phyloP scores from a whole-genome alignment of 2,888 invertebrate genomes.

The Caradrina clavipalpis region DNA sequence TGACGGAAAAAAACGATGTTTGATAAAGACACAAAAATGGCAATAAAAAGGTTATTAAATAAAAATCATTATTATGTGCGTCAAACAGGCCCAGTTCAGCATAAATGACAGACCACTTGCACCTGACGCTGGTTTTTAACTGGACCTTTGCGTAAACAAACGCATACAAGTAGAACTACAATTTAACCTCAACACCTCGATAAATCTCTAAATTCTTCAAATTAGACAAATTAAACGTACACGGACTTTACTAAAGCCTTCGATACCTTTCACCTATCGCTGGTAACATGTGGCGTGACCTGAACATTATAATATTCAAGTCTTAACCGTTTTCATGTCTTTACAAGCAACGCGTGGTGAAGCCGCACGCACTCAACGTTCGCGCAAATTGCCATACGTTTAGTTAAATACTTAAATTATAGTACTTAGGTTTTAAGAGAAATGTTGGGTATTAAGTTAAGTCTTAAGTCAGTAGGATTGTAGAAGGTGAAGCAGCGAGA shows the following conservation, averaged over 20 bases:
- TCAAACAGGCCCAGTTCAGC: no score
- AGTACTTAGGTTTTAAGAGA: constrained; percentile 46
- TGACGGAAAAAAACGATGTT: no score
- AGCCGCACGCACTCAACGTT: constrained; percentile 51
- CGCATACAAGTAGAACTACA: background rate
- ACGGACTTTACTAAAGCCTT: constrained; percentile 1
- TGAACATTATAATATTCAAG: constrained; percentile 29
- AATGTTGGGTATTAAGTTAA: constrained; percentile 33
- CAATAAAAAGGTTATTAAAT: no score
- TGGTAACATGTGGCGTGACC: constrained; percentile 38
- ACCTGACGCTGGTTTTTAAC: no score
- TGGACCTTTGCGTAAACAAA: background rate
- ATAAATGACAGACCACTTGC: no score
- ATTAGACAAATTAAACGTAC: background rate
- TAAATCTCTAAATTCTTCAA: background rate
- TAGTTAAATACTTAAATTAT: constrained; percentile 49
- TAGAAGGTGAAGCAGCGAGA: constrained; percentile 9
- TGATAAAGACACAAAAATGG: no score
- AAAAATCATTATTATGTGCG: no score
- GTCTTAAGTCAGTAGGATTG: constrained; percentile 28
- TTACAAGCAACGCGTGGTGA: constrained; percentile 35
- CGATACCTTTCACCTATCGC: constrained; percentile 23
- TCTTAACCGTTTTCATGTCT: constrained; percentile 33
- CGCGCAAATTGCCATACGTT: constrained; percentile 44
- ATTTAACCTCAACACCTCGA: background rate